Percentiles rank a stretch among this genome's conserved stretches.
Conservation (phyloP, 92 coral and sea anemone genomes). For the Palythoa heliodiscus region DNA sequence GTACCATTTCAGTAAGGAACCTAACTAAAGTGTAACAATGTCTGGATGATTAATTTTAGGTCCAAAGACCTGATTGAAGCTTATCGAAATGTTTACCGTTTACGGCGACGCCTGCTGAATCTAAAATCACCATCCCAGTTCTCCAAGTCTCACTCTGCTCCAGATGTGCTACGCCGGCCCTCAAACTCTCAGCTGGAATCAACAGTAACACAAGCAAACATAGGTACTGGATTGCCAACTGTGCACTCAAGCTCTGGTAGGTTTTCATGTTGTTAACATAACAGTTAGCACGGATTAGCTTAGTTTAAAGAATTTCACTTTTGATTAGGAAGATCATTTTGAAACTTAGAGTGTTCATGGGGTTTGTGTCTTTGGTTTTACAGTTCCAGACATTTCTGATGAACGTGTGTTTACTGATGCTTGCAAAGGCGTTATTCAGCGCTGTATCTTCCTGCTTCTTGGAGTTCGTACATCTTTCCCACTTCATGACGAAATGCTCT, state of each 20-base stretch:
- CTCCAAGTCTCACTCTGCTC: conserved; percentile 42
- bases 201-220: not conserved
- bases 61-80: conserved; percentile 77
- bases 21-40: not conserved
- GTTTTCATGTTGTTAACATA: not conserved
- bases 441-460: conserved; percentile 81
- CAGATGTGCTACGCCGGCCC: conserved; percentile 29
- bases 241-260: conserved; percentile 38
- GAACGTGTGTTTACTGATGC: conserved; percentile 73
- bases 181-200: conserved; percentile 35
- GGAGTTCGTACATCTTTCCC: conserved; percentile 81
- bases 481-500: conserved; percentile 66
- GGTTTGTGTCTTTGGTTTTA: not conserved
- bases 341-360: not conserved
- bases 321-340: not conserved
- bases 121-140: conserved; percentile 50
- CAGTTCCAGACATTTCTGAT: conserved; percentile 42
- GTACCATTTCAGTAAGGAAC: not conserved
- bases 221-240: conserved; percentile 21
- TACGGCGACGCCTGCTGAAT: conserved; percentile 67
- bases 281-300: no score
- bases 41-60: conserved; percentile 31
- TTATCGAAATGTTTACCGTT: conserved; percentile 61
- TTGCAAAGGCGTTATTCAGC: conserved; percentile 79
- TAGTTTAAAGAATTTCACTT: not conserved